Evolutionary conservation across 1,140 invertebrate species (phyloP).

Genomic region (Euglossa dilemma): DNA sequence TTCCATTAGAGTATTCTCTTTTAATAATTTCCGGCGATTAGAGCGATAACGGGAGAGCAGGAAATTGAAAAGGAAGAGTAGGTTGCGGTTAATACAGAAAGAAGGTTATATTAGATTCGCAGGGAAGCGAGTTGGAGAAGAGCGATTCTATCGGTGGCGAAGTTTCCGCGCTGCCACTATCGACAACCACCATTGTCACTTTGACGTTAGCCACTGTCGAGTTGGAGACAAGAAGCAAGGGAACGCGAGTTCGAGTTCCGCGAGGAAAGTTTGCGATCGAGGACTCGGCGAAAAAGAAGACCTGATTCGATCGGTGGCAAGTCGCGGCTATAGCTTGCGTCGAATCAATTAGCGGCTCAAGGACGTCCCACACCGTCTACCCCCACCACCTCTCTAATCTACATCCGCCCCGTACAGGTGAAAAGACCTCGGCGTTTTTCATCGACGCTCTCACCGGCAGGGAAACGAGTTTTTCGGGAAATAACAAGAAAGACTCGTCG

Average conservation of each 20-base stretch:
- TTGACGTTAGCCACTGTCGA: neutral
- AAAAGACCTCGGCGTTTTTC: too few relatives aligned
- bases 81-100: neutral
- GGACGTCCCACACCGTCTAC: too few relatives aligned
- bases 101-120: neutral
- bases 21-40: too few relatives aligned
- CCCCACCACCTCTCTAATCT: neutral
- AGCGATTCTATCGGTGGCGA: neutral
- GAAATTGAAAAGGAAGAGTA: too few relatives aligned
- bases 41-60: too few relatives aligned
- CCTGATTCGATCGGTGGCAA: too few relatives aligned
- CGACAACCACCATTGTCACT: neutral
- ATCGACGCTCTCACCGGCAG: too few relatives aligned
- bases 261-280: neutral
- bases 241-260: neutral
- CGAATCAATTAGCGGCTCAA: neutral
- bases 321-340: too few relatives aligned
- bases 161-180: slow-evolving; percentile 7
- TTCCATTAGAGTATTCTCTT: too few relatives aligned
- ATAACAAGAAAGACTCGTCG: too few relatives aligned
- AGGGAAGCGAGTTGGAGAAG: neutral
- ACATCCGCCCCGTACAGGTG: neutral
- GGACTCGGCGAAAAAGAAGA: neutral
- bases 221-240: neutral
- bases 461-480: too few relatives aligned